phyloP scores from a whole-genome alignment of 2,113 vertebrate genomes.

The Myocastor coypus region DNA sequence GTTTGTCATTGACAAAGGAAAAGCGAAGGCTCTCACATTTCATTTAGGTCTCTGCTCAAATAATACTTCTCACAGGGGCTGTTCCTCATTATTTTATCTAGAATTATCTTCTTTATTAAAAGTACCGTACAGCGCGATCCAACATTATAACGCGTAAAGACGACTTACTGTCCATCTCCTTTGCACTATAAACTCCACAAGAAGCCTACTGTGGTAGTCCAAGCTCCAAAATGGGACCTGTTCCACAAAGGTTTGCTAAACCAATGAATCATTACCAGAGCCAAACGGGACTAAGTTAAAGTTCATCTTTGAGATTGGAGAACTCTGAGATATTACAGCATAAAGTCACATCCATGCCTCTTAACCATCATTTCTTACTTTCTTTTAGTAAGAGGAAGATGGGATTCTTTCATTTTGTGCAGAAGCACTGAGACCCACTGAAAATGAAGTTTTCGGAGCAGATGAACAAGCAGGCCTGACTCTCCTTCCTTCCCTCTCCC shows the following conservation, averaged over 20 bases:
- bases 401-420: background rate
- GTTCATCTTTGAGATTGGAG: background rate
- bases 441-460: background rate
- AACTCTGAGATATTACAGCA: background rate
- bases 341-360: background rate
- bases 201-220: background rate
- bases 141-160: background rate
- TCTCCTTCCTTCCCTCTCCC: background rate
- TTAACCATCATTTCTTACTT: background rate
- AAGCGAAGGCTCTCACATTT: background rate
- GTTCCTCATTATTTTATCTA: background rate
- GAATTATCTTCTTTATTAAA: background rate
- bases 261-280: constrained; percentile 22
- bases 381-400: background rate
- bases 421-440: background rate
- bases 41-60: constrained; percentile 5
- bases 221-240: background rate
- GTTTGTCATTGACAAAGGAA: background rate
- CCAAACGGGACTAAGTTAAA: background rate
- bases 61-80: background rate
- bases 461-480: background rate
- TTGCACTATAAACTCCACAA: background rate
- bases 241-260: background rate
- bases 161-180: background rate
- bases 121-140: background rate